These are phyloP conservation scores for Volucella inanis DNA, from an alignment of 2,888 invertebrate genomes.

Conservation along the genomic window DNA sequence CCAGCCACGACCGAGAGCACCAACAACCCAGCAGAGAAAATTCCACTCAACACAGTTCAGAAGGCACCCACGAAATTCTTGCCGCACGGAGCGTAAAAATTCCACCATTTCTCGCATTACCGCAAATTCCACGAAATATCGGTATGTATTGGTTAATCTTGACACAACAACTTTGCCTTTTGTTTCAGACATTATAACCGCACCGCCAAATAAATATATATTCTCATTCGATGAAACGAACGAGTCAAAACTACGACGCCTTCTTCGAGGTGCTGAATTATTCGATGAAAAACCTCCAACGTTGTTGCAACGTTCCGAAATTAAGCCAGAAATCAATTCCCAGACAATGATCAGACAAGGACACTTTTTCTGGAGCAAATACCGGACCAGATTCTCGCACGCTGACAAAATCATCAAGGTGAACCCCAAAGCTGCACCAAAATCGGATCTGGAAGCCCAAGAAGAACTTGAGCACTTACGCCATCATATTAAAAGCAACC, in stretches of 20 bases:
- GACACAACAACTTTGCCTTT: conserved; percentile 12
- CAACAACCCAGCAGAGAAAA: no score
- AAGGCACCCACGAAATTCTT: no score
- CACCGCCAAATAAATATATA: conserved; percentile 12
- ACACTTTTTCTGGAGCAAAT: conserved; percentile 24
- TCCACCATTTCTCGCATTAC: no score
- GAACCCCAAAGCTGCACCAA: no score
- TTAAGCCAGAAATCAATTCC: conserved; percentile 10
- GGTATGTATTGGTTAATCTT: conserved; percentile 10
- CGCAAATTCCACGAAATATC: conserved; percentile 16
- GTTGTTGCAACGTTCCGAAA: conserved; percentile 31
- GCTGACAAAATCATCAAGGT: conserved; percentile 38
- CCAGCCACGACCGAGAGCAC: no score
- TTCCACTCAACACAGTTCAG: no score
- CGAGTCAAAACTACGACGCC: conserved; percentile 21
- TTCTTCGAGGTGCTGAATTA: no score
- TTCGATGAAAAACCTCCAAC: conserved; percentile 8
- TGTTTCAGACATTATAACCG: conserved; percentile 5
- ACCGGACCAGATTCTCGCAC: conserved; percentile 8
- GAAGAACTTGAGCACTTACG: background rate
- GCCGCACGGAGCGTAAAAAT: no score
- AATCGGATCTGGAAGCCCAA: background rate
- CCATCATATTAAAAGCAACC: background rate
- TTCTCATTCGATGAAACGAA: conserved; percentile 23
- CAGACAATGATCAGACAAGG: conserved; percentile 15